Percentiles rank a stretch among this genome's conserved stretches.
phyloP scores from a whole-genome alignment of 2,113 vertebrate species.

The Xiphophorus maculatus region DNA sequence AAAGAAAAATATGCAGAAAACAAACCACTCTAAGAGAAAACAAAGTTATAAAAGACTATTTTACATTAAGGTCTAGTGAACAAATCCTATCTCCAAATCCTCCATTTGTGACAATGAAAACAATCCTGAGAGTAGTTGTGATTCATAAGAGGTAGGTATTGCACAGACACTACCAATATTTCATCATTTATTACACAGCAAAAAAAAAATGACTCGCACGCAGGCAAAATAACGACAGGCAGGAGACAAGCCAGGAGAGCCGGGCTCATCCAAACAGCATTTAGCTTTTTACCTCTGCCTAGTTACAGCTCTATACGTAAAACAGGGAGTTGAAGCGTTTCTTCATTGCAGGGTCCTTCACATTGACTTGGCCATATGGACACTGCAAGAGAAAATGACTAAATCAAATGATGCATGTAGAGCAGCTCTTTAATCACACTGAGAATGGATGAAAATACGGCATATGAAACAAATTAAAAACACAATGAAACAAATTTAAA shows the following conservation, averaged over 20 bases:
- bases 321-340: constrained; percentile 83
- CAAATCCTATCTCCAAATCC: constrained; percentile 24
- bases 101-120: constrained; percentile 56
- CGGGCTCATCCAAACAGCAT: constrained; percentile 27
- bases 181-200: constrained; percentile 79
- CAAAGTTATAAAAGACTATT: constrained; percentile 35
- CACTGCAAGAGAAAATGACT: constrained; percentile 81
- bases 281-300: constrained; percentile 29
- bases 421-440: constrained; percentile 31
- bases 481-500: neutral
- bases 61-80: constrained; percentile 49
- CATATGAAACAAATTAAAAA: neutral
- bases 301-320: constrained; percentile 72
- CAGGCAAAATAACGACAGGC: constrained; percentile 71
- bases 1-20: constrained; percentile 37
- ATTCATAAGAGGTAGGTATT: constrained; percentile 74
- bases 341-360: constrained; percentile 85
- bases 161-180: constrained; percentile 75
- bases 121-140: constrained; percentile 66
- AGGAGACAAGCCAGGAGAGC: constrained; percentile 46
- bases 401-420: constrained; percentile 52
- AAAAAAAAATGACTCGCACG: constrained; percentile 65
- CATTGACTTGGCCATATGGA: constrained; percentile 86
- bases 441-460: constrained; percentile 15
- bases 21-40: constrained; percentile 33